Percentiles rank a stretch among this genome's conserved stretches.
Conservation (phyloP, 2,888 invertebrate species). For the Tridacna crocea region DNA sequence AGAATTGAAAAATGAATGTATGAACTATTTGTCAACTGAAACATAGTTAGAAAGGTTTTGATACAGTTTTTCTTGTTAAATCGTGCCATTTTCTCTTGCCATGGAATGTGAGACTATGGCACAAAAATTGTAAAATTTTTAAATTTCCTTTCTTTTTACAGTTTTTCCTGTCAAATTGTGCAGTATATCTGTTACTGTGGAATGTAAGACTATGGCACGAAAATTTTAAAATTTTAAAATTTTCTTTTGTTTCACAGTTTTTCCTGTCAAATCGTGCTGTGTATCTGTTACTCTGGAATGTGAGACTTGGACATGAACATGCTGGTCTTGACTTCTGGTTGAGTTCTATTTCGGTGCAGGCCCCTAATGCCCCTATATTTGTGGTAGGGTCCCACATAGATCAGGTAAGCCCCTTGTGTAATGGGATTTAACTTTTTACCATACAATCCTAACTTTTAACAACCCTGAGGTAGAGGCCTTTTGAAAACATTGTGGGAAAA, state of each 20-base stretch:
- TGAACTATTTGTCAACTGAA: background rate
- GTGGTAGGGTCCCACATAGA: conserved; percentile 82
- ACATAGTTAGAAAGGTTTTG: no score
- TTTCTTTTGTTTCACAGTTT: conserved; percentile 66
- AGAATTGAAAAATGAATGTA: no score
- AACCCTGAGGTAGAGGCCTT: no score
- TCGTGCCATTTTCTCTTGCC: no score
- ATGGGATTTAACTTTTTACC: no score
- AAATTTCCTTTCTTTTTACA: no score
- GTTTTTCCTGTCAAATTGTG: background rate
- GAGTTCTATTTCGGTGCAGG: conserved; percentile 82
- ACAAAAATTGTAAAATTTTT: no score
- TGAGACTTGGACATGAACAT: conserved; percentile 82
- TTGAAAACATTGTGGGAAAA: no score
- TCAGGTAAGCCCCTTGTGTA: conserved; percentile 69
- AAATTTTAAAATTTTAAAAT: background rate
- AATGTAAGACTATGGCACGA: background rate
- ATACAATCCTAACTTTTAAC: no score
- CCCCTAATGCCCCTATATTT: conserved; percentile 82
- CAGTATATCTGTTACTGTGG: background rate
- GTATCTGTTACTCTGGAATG: conserved; percentile 82
- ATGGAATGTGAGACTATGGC: no score
- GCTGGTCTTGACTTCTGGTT: conserved; percentile 84
- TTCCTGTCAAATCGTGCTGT: conserved; percentile 82
- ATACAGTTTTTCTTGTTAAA: no score